Percentiles rank a stretch among this genome's conserved stretches.
Evolutionary conservation across 2,113 vertebrate genomes (phyloP).

Genomic region (Gymnocephalus cernua): DNA sequence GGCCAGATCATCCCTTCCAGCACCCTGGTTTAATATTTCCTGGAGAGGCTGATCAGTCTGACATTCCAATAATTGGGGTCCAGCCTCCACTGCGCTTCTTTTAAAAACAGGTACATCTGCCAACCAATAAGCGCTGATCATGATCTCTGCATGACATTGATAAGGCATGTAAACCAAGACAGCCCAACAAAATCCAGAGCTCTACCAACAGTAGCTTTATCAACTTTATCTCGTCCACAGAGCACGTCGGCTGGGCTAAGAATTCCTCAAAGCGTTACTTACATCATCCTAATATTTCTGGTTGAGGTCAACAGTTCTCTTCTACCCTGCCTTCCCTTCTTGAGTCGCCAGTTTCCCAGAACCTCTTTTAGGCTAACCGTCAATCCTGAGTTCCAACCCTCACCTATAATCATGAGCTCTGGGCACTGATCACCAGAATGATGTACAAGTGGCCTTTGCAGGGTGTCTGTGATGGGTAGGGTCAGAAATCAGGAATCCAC

Average conservation of each 20-base stretch:
- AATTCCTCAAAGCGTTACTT: not conserved
- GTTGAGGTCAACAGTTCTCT: not conserved
- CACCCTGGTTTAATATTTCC: not conserved
- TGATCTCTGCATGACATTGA: not conserved
- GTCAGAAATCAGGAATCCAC: not conserved
- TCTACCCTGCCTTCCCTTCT: no score
- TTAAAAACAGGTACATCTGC: not conserved
- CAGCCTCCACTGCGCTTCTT: not conserved
- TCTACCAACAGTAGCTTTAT: not conserved
- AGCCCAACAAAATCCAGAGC: not conserved
- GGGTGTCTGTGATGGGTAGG: not conserved
- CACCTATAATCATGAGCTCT: not conserved
- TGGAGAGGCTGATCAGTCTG: not conserved
- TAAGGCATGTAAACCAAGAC: not conserved
- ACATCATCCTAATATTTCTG: not conserved
- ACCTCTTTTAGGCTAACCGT: not conserved
- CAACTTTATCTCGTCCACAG: not conserved
- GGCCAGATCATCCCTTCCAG: not conserved
- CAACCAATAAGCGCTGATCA: not conserved
- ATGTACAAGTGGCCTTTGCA: not conserved
- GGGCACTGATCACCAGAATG: not conserved
- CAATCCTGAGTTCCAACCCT: not conserved
- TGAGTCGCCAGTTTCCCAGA: not conserved
- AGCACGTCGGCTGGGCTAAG: not conserved
- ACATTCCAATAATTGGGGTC: not conserved